Evolutionary conservation across 2,888 invertebrate species (phyloP).

Genomic region (Limnephilus auricula): DNA sequence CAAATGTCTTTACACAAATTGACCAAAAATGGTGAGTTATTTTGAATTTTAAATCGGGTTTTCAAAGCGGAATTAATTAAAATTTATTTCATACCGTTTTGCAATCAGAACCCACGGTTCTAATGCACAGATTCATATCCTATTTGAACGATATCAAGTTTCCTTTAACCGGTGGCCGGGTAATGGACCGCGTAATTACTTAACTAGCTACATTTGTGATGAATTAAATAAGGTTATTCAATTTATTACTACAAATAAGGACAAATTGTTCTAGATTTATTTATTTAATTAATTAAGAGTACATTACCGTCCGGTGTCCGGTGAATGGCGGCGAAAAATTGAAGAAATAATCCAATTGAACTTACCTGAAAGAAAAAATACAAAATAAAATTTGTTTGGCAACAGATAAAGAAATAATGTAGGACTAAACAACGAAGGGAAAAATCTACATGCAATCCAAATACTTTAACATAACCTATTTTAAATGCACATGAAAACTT

Average conservation of each 20-base stretch:
- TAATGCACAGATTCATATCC: background rate
- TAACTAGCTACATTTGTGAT: background rate
- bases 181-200: constrained; percentile 17
- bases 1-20: too few species aligned
- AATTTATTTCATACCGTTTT: background rate
- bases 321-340: background rate
- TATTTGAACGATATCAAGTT: background rate
- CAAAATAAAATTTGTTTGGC: background rate
- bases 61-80: background rate
- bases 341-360: background rate
- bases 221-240: background rate
- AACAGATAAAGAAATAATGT: background rate
- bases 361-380: constrained; percentile 42
- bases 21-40: too few species aligned
- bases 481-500: too few species aligned
- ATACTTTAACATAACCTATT: background rate
- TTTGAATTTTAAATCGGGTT: background rate
- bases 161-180: background rate
- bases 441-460: background rate
- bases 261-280: background rate
- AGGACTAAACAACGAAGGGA: background rate
- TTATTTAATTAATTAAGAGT: background rate
- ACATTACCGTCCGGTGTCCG: constrained; percentile 22
- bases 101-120: background rate
- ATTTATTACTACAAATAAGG: background rate